Evolutionary conservation across 2,888 invertebrate genomes (phyloP).

Genomic region (Dicranocentrus wangi): DNA sequence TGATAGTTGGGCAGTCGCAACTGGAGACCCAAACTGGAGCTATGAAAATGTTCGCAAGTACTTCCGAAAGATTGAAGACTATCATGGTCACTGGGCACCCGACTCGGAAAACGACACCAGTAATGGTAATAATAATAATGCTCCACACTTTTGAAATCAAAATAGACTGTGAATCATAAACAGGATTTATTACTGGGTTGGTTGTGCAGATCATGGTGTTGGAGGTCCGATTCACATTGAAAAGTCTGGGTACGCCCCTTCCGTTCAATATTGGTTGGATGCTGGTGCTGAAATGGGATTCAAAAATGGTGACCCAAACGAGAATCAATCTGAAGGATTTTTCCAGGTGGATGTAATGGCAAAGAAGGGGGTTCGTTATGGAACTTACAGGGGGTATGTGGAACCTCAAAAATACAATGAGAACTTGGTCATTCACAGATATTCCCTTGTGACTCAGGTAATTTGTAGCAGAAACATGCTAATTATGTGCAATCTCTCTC

Average conservation of each 20-base stretch:
- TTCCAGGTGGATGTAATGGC: conserved; percentile 42
- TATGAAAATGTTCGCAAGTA: conserved; percentile 21
- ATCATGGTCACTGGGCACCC: conserved; percentile 33
- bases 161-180: neutral
- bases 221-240: conserved; percentile 45
- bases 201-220: conserved; percentile 10
- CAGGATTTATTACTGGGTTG: neutral
- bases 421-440: conserved; percentile 42
- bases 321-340: conserved; percentile 12
- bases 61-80: conserved; percentile 38
- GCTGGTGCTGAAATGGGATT: conserved; percentile 31
- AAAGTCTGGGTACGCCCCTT: conserved; percentile 19
- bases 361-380: conserved; percentile 19
- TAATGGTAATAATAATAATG: neutral
- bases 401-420: neutral
- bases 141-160: neutral
- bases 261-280: conserved; percentile 28
- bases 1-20: conserved; percentile 22
- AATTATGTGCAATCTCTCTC: too few relatives aligned
- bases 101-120: conserved; percentile 22
- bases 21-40: conserved; percentile 30
- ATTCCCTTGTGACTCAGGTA: conserved; percentile 28
- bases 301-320: conserved; percentile 21
- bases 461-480: too few relatives aligned
- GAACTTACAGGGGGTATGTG: conserved; percentile 37